Conservation (phyloP, 2,888 invertebrate genomes). For the Calameuta filiformis region DNA sequence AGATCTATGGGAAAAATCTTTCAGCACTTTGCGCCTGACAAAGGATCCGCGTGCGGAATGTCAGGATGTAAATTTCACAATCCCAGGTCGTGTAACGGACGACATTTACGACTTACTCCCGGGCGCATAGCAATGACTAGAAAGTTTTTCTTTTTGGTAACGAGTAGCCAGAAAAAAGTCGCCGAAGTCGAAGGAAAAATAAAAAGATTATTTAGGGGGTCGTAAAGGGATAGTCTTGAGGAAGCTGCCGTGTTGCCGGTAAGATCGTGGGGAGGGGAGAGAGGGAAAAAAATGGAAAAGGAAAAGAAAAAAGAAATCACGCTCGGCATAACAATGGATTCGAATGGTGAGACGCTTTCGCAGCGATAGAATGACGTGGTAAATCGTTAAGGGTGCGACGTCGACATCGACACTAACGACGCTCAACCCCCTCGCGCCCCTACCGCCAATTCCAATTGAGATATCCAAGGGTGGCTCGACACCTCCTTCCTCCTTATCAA, state of each 20-base stretch:
- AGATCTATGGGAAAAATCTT: no score
- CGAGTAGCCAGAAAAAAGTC: neutral
- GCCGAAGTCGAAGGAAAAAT: slow-evolving; percentile 4
- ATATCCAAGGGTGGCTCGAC: neutral
- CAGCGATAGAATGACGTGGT: neutral
- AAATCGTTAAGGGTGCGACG: slow-evolving; percentile 1
- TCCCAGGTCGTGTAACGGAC: no score
- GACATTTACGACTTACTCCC: slow-evolving; percentile 19
- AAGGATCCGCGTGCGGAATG: no score
- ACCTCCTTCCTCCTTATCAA: neutral
- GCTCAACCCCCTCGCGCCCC: neutral
- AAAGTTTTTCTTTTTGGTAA: slow-evolving; percentile 16
- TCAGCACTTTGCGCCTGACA: no score
- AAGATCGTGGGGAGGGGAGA: neutral
- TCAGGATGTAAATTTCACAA: no score
- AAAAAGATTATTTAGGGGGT: slow-evolving; percentile 19
- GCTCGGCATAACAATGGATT: slow-evolving; percentile 2
- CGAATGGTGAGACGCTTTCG: neutral
- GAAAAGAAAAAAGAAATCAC: neutral
- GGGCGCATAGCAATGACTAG: slow-evolving; percentile 22
- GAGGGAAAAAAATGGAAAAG: neutral
- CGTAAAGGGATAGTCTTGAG: slow-evolving; percentile 17
- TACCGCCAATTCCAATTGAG: neutral
- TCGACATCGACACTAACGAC: neutral
- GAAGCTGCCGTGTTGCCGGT: neutral